Evolutionary conservation across 2,113 vertebrate species (phyloP).

Genomic region (Diadophis punctatus): DNA sequence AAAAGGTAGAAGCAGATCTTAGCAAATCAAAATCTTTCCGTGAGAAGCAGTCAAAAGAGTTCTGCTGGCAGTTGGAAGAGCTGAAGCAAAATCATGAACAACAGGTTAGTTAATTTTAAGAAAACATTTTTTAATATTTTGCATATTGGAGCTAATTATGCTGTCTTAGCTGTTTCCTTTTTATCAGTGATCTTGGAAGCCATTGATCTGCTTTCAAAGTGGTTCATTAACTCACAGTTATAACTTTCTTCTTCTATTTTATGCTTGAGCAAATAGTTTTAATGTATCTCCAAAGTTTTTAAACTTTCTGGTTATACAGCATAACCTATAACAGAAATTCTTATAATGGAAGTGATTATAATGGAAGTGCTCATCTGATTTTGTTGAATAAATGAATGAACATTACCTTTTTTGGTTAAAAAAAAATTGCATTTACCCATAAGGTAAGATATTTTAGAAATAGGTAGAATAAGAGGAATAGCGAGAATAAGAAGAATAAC

Average conservation of each 20-base stretch:
- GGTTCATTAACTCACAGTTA: conserved; percentile 2
- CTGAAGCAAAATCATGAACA: conserved; percentile 80
- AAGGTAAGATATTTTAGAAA: background rate
- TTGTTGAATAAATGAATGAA: background rate
- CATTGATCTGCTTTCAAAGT: background rate
- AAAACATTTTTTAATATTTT: background rate
- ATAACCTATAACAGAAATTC: background rate
- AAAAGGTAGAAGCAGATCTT: conserved; percentile 88
- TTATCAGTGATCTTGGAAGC: background rate
- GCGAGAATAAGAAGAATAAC: background rate
- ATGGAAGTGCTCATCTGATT: too few species aligned
- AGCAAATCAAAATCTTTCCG: conserved; percentile 82
- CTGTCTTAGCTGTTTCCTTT: background rate
- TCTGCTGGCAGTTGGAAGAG: conserved; percentile 80
- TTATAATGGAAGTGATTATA: too few species aligned
- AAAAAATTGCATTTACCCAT: background rate
- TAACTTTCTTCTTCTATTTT: background rate
- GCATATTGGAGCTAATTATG: background rate
- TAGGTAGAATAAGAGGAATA: background rate
- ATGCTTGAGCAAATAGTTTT: background rate
- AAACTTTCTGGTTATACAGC: background rate
- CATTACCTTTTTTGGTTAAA: background rate
- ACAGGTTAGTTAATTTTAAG: conserved; percentile 73
- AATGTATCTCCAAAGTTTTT: background rate
- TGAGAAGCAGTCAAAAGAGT: conserved; percentile 88